Base-by-base conservation (phyloP, 2,797 vertebrate species). In the Phylloscopus collybita region DNA sequence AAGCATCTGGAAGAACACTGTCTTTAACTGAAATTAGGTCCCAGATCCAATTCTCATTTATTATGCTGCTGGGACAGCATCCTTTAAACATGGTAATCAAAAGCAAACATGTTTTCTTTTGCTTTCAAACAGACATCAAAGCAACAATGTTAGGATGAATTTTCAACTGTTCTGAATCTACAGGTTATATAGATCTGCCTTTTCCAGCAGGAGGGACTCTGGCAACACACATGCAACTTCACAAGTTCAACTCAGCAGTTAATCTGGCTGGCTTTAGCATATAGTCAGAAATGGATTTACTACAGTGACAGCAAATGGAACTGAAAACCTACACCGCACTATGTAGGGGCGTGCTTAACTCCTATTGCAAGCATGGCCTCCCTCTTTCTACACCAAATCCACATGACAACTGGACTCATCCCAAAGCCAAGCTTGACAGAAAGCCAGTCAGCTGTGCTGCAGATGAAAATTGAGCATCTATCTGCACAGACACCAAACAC, bases 271-370 rank as follows among this genome's bases (percentile, higher is more conserved):
- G 69, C 30, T 34, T 87, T 78, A 91, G 26, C 60, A 93, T 56
- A 76, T 44, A 70, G 79, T 75, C 89, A 91, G 78, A 93, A 91
- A 88, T 76, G 51, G 16, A 82, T 92, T 94, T 89, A 87, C 71
- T 80, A 51, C 54, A 69, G 54, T 6, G 47, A 86, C 54, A 85
- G 67, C 54, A 59, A 95, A 73, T 4, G 56, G 71, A 89, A 67
- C 71, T 73, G 86, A 84, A 93, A 94, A 76, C 40, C 78, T 42
- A 23, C 9, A 25, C 29, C 59, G 64, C 26, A 32, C 56, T 45
- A 32, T 11, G 27, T 3, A 89, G 64, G 22, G 21, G 49, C 67
- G n/a, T 16, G n/a, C 36, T 91, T 91, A 85, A 80, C 51, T 73
- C 60, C 11, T 25, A 11, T 5, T 40, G 11, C 60, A 91, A 73